A percentile compares a stretch with the other conserved stretches of the same genome.
Conservation (phyloP, 2,888 invertebrate species). For the Colletes collaris region DNA sequence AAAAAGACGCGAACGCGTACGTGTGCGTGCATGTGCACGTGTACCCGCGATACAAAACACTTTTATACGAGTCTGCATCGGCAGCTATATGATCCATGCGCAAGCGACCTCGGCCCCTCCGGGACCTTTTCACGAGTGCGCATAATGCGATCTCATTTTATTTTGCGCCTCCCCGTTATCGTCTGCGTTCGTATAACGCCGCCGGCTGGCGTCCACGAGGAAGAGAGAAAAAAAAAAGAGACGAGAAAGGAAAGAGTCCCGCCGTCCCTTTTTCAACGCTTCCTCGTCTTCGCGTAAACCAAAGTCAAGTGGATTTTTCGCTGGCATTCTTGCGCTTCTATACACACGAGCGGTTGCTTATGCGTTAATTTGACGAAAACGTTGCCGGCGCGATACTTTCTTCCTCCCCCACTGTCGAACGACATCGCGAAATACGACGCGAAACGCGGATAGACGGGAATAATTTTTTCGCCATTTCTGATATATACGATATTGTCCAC, state of each 20-base stretch:
- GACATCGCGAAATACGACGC: not conserved
- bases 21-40: not conserved
- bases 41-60: constrained; percentile 53
- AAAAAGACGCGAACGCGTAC: constrained; percentile 4
- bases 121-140: constrained; percentile 67
- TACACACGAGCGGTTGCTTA: not conserved
- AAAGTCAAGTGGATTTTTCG: constrained; percentile 52
- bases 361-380: constrained; percentile 34
- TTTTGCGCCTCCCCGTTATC: constrained; percentile 66
- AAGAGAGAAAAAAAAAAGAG: not conserved
- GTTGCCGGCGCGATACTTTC: not conserved
- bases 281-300: constrained; percentile 41
- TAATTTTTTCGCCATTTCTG: not conserved
- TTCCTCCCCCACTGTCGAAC: not conserved
- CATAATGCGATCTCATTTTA: constrained; percentile 73
- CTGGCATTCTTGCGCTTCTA: constrained; percentile 17
- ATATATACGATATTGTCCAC: too few species aligned
- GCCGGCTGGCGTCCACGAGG: constrained; percentile 43
- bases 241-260: constrained; percentile 14
- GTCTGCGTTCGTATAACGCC: constrained; percentile 63
- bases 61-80: constrained; percentile 46
- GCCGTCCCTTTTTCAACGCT: constrained; percentile 46
- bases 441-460: not conserved
- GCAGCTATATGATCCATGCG: constrained; percentile 60
- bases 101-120: constrained; percentile 57